Evolutionary conservation across 2,113 vertebrate genomes (phyloP).

Genomic region (Plotosus lineatus): DNA sequence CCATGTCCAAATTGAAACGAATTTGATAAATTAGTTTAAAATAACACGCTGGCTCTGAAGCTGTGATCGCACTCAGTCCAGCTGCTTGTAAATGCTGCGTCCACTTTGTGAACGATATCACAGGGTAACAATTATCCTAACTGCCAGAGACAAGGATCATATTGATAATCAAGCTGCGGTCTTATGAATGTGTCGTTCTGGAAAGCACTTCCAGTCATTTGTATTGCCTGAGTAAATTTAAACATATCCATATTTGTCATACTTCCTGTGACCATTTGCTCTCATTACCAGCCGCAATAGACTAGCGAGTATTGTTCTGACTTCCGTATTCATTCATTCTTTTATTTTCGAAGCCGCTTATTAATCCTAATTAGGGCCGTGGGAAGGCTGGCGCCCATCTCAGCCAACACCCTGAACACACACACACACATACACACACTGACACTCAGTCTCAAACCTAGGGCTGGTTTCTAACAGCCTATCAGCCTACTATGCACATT

Average conservation of each 20-base stretch:
- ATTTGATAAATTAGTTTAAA: constrained; percentile 46
- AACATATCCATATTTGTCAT: neutral
- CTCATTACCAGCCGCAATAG: no score
- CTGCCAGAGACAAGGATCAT: neutral
- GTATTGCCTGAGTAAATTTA: neutral
- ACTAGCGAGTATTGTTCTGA: no score
- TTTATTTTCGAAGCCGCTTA: no score
- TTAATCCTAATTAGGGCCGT: no score
- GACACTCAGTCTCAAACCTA: no score
- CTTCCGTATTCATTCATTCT: no score
- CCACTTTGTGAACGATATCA: neutral
- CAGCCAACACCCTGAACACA: no score
- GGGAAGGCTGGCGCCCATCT: no score
- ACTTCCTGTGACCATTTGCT: neutral
- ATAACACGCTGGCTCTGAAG: constrained; percentile 2
- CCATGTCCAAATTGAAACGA: constrained; percentile 29
- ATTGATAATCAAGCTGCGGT: neutral
- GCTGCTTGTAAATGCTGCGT: neutral
- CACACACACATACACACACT: no score
- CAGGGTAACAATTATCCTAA: neutral
- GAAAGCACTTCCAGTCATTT: neutral
- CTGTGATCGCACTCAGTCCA: neutral
- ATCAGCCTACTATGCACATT: no score
- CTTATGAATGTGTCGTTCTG: neutral
- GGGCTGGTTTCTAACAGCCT: no score